These are phyloP conservation scores for Sigmodon hispidus DNA, from an alignment of 2,113 vertebrate genomes.

Conservation along the genomic window DNA sequence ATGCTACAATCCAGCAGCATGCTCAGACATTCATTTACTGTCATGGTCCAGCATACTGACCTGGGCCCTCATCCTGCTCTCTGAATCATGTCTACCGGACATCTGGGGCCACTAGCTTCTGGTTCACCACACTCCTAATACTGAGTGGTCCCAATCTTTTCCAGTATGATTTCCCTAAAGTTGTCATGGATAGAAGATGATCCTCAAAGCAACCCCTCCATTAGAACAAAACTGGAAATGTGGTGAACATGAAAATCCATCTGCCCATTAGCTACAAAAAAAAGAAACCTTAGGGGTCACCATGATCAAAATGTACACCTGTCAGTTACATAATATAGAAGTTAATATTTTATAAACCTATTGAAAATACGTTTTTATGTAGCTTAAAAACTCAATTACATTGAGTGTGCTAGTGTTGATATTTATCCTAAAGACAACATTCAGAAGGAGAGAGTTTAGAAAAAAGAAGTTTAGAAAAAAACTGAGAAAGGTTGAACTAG, in stretches of 20 bases:
- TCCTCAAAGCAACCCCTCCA: neutral
- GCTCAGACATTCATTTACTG: neutral
- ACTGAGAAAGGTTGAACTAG: conserved; percentile 59
- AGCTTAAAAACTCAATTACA: conserved; percentile 64
- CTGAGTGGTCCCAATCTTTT: neutral
- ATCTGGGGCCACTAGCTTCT: neutral
- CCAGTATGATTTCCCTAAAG: conserved; percentile 15
- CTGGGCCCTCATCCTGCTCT: neutral
- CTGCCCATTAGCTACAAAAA: neutral
- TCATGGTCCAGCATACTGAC: too few species aligned
- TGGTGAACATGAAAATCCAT: neutral
- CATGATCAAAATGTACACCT: conserved; percentile 40
- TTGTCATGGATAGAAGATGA: neutral
- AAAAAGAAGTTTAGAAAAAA: conserved; percentile 41
- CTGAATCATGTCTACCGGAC: neutral
- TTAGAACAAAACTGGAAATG: conserved; percentile 25
- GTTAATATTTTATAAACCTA: conserved; percentile 51
- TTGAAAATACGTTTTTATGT: conserved; percentile 58
- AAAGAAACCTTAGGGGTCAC: conserved; percentile 5
- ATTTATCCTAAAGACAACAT: conserved; percentile 63
- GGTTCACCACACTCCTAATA: neutral
- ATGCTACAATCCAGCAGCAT: neutral
- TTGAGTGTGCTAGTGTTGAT: conserved; percentile 28
- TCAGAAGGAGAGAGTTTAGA: conserved; percentile 75
- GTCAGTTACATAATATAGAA: neutral